A percentile compares a stretch with the other conserved stretches of the same genome.
Conservation (phyloP, 2,888 invertebrate genomes). For the Agriotes lineatus region DNA sequence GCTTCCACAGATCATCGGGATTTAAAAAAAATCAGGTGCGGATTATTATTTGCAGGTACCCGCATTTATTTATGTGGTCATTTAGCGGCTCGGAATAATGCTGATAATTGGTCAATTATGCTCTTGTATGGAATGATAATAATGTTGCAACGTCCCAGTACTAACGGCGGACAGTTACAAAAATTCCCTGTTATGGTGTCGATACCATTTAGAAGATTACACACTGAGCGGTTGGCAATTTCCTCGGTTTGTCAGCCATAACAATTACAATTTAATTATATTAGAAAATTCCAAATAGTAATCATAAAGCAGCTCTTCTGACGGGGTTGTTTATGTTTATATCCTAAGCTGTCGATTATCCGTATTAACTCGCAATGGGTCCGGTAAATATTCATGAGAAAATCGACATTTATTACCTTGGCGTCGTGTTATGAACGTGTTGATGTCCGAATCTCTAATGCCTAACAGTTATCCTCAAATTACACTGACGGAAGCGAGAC, state of each 20-base stretch:
- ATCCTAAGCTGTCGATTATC: no score
- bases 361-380: neutral
- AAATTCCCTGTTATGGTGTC: no score
- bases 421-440: slow-evolving; percentile 7
- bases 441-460: slow-evolving; percentile 16
- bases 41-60: slow-evolving; percentile 23
- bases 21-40: slow-evolving; percentile 6
- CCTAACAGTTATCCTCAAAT: slow-evolving; percentile 3
- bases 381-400: neutral
- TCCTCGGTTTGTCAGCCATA: no score
- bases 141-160: neutral
- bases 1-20: neutral
- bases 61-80: slow-evolving; percentile 4
- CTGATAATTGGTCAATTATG: slow-evolving; percentile 16
- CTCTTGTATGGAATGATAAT: slow-evolving; percentile 12
- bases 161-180: neutral
- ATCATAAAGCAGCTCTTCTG: no score
- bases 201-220: no score
- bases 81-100: neutral
- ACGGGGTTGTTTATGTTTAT: no score
- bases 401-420: slow-evolving; percentile 1
- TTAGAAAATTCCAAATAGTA: no score
- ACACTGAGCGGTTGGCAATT: no score
- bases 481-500: slow-evolving; percentile 18
- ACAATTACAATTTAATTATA: no score